Evolutionary conservation across 1,140 invertebrate genomes (phyloP), one percentile per base, ranked within the genome.

Genomic region (Drosophila sturtevanti): DNA sequence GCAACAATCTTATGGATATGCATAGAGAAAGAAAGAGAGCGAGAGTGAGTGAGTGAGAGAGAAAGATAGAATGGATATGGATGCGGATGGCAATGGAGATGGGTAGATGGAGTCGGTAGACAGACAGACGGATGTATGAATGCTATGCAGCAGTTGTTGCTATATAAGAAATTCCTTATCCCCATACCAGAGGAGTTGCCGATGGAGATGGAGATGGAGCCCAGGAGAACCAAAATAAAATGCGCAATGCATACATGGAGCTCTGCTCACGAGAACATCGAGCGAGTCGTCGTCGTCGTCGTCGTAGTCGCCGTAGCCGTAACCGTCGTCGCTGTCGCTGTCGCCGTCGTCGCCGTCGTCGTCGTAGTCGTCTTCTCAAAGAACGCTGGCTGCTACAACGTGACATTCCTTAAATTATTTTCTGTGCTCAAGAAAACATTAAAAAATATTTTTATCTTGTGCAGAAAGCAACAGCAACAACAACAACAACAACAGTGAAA

Each of bases 321-420:
- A 11, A 5, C 5, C 37, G 37, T 38, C 37, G 38, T 14, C 38
- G 38, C 16, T 4, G 38, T 41, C 38, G n/a, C n/a, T n/a, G 34
- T 35, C 11, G 37, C 5, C 37, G 12, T 14, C 37, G 37, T 14
- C 35, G 11, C 3, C 35, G 35, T 11, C 16, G 41, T 18, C 16
- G 41, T 10, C 41, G 41, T 7, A 14, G 6, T 18, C 41, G 41
- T 48, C 41, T 48, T 48, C 41, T 41, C 60, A 59, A 73, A 74
- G 35, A 56, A 65, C 24, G 70, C 69, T 48, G 41, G 41, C 41
- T 48, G 41, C 41, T 77, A 69, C 77, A 89, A 89, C 85, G 85
- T 89, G 85, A 85, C 85, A 89, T 89, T 89, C 85, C 80, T 89
- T 66, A 89, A 89, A 89, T 89, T 84, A 79, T 89, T 89, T 75